Evolutionary conservation across 2,113 vertebrate genomes (phyloP).

Genomic region (Mus spicilegus): DNA sequence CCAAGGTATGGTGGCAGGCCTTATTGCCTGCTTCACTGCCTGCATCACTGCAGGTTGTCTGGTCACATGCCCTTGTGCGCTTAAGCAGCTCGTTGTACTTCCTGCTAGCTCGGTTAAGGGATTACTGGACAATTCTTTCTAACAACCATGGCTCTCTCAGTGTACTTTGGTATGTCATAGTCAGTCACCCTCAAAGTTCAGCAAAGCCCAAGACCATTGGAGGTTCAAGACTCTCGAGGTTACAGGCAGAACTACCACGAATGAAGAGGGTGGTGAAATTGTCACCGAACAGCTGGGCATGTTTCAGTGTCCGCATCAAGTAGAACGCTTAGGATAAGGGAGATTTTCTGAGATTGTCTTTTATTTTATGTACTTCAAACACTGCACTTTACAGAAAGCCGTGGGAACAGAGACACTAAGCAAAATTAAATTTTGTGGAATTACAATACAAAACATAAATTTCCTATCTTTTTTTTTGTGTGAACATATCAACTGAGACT

Average conservation of each 20-base stretch:
- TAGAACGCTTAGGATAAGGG: background rate
- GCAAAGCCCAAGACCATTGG: background rate
- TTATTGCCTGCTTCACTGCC: background rate
- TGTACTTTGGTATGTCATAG: background rate
- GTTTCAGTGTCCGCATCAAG: background rate
- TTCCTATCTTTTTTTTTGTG: background rate
- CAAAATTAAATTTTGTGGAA: constrained; percentile 13
- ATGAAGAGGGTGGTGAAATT: background rate
- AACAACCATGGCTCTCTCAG: background rate
- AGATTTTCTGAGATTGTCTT: background rate
- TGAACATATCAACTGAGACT: constrained; percentile 34
- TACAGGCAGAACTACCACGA: background rate
- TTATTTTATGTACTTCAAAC: constrained; percentile 8
- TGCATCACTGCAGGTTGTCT: too few species aligned
- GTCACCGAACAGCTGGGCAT: background rate
- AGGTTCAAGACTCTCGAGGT: background rate
- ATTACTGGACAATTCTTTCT: background rate
- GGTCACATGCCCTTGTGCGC: rapidly evolving
- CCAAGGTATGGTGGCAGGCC: rapidly evolving
- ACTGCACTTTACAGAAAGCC: background rate
- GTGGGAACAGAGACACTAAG: background rate
- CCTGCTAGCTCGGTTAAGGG: background rate
- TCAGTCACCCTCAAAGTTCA: background rate
- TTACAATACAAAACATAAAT: background rate
- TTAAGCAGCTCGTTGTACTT: background rate